These are phyloP conservation scores for Eueremaeus valkanovi DNA, from an alignment of 2,888 invertebrate genomes.

Conservation along the genomic window DNA sequence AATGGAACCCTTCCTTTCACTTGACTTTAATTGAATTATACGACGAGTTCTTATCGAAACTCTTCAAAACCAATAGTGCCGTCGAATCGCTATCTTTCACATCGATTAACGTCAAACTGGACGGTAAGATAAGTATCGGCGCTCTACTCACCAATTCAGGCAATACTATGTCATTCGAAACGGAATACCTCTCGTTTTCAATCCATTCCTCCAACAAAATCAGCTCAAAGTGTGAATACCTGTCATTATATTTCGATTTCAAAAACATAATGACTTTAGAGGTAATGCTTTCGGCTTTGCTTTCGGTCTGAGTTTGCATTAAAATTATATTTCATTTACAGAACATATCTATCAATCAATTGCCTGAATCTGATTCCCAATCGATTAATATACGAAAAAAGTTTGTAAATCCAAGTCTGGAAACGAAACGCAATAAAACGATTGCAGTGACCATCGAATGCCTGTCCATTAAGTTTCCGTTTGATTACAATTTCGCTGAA, in stretches of 20 bases:
- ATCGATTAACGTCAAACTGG: slow-evolving; percentile 36
- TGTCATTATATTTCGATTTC: slow-evolving; percentile 45
- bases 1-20: slow-evolving; percentile 47
- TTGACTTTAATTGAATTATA: slow-evolving; percentile 44
- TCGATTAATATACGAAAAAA: slow-evolving; percentile 61
- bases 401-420: slow-evolving; percentile 61
- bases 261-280: slow-evolving; percentile 45
- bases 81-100: neutral
- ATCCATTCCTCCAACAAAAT: slow-evolving; percentile 24
- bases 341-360: slow-evolving; percentile 63
- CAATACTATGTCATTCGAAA: slow-evolving; percentile 40
- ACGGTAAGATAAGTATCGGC: slow-evolving; percentile 43
- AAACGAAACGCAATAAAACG: slow-evolving; percentile 66
- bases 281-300: slow-evolving; percentile 34
- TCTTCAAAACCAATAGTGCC: slow-evolving; percentile 8
- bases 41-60: slow-evolving; percentile 39
- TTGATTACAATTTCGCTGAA: slow-evolving; percentile 79
- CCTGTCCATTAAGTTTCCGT: slow-evolving; percentile 62
- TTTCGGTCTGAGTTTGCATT: too few species aligned
- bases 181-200: slow-evolving; percentile 29
- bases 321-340: too few species aligned
- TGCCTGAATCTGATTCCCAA: slow-evolving; percentile 62
- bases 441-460: slow-evolving; percentile 57
- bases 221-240: slow-evolving; percentile 42
- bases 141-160: slow-evolving; percentile 40